A percentile compares a stretch with the other conserved stretches of the same genome.
These are phyloP conservation scores for Uloborus plumipes DNA, from an alignment of 2,888 invertebrate species.

Conservation along the genomic window DNA sequence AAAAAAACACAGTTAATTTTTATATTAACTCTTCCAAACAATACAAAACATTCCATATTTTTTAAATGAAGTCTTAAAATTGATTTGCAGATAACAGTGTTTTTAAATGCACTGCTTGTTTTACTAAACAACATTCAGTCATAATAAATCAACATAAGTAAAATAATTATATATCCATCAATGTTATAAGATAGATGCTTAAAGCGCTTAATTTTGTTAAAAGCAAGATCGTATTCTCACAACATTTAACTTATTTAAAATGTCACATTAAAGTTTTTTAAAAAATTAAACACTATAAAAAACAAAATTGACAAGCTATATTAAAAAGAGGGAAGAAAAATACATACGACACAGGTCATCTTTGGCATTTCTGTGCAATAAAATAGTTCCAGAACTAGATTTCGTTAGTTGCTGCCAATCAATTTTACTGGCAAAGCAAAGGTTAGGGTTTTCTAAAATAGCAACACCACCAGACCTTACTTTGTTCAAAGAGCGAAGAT, in stretches of 20 bases:
- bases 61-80: background rate
- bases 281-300: background rate
- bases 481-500: constrained; percentile 84
- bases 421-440: constrained; percentile 89
- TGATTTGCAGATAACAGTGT: background rate
- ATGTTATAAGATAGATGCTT: too few relatives aligned
- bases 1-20: background rate
- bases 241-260: too few relatives aligned
- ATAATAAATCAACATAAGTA: too few relatives aligned
- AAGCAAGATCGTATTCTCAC: too few relatives aligned
- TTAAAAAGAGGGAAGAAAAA: background rate
- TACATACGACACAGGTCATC: constrained; percentile 81
- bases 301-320: background rate
- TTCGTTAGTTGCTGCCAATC: constrained; percentile 87
- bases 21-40: too few relatives aligned
- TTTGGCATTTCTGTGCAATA: constrained; percentile 83
- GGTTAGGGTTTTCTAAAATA: constrained; percentile 86
- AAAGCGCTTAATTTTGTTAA: too few relatives aligned
- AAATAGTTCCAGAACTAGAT: constrained; percentile 77
- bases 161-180: too few relatives aligned
- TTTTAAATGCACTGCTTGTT: background rate
- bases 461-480: constrained; percentile 90
- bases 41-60: too few relatives aligned
- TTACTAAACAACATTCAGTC: too few relatives aligned
- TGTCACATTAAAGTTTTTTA: too few relatives aligned